phyloP scores from a whole-genome alignment of 2,888 invertebrate genomes.

The Chesias legatella region DNA sequence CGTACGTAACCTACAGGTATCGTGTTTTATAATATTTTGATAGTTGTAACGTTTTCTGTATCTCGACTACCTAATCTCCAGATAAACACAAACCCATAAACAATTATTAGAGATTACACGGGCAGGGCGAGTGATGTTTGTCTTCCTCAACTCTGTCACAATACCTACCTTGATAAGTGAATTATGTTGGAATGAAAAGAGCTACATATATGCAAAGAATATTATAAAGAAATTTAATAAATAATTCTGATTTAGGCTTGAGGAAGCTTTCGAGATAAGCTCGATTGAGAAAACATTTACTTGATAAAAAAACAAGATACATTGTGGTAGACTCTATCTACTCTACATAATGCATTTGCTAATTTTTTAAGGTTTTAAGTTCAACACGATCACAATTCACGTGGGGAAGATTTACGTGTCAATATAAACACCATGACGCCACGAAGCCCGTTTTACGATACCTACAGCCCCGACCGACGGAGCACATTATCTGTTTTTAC shows the following conservation, averaged over 20 bases:
- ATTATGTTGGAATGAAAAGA: too few species aligned
- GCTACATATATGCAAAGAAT: too few species aligned
- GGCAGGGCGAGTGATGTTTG: slow-evolving; percentile 11
- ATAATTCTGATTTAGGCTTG: too few species aligned
- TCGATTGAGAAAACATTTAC: too few species aligned
- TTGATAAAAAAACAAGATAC: too few species aligned
- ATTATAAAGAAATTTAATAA: too few species aligned
- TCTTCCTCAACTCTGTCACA: background rate
- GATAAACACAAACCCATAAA: slow-evolving; percentile 30
- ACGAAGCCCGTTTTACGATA: slow-evolving; percentile 30
- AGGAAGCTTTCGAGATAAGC: too few species aligned
- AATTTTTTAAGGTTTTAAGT: background rate
- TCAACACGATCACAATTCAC: slow-evolving; percentile 33
- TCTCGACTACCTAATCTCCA: slow-evolving; percentile 29
- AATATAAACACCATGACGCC: slow-evolving; percentile 60
- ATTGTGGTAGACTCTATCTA: too few species aligned
- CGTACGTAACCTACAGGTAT: slow-evolving; percentile 39
- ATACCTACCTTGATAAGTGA: slow-evolving; percentile 2
- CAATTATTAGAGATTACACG: slow-evolving; percentile 27
- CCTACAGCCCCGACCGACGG: slow-evolving; percentile 18
- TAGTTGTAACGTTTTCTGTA: slow-evolving; percentile 40
- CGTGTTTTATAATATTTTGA: slow-evolving; percentile 44
- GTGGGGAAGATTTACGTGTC: slow-evolving; percentile 39
- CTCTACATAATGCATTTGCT: too few species aligned
- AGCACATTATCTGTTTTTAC: slow-evolving; percentile 47